Percentiles rank a stretch among this genome's conserved stretches.
These are phyloP conservation scores for Muntiacus muntjak DNA, from an alignment of 2,113 vertebrate genomes.

Conservation along the genomic window DNA sequence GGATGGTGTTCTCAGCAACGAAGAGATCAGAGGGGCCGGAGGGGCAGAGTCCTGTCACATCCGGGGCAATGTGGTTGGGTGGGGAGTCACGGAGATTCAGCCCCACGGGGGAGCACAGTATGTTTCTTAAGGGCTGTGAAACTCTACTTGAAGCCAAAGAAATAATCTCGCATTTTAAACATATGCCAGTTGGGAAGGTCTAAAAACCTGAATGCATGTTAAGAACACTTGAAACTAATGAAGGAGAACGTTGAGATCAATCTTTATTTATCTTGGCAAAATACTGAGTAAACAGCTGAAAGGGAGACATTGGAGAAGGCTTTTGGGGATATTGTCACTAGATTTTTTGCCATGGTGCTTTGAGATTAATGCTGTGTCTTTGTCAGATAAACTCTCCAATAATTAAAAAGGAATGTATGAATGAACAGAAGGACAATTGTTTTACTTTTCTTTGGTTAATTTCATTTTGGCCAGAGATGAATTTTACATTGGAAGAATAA, in stretches of 20 bases:
- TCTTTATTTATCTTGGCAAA: constrained; percentile 58
- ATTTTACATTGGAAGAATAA: constrained; percentile 55
- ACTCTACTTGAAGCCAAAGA: constrained; percentile 51
- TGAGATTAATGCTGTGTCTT: constrained; percentile 25
- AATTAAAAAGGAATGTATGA: constrained; percentile 43
- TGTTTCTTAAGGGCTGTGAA: constrained; percentile 77
- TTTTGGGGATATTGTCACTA: constrained; percentile 26
- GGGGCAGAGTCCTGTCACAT: constrained; percentile 79
- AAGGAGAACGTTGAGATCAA: neutral
- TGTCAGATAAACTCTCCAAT: constrained; percentile 48
- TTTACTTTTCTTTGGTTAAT: constrained; percentile 18
- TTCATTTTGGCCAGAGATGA: constrained; percentile 62
- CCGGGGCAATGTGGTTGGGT: constrained; percentile 90
- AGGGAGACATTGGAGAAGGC: neutral
- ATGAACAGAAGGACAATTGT: constrained; percentile 52
- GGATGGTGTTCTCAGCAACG: constrained; percentile 84
- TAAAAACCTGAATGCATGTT: neutral
- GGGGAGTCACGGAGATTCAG: constrained; percentile 93
- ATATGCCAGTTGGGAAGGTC: constrained; percentile 4
- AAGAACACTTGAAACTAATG: constrained; percentile 43
- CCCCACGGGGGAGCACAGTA: constrained; percentile 91
- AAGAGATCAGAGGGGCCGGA: constrained; percentile 81
- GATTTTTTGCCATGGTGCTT: neutral
- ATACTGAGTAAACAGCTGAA: constrained; percentile 35
- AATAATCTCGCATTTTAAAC: neutral